A percentile compares a stretch with the other conserved stretches of the same genome.
These are phyloP conservation scores for Ips typographus DNA, from an alignment of 1,140 invertebrate genomes.

Conservation along the genomic window DNA sequence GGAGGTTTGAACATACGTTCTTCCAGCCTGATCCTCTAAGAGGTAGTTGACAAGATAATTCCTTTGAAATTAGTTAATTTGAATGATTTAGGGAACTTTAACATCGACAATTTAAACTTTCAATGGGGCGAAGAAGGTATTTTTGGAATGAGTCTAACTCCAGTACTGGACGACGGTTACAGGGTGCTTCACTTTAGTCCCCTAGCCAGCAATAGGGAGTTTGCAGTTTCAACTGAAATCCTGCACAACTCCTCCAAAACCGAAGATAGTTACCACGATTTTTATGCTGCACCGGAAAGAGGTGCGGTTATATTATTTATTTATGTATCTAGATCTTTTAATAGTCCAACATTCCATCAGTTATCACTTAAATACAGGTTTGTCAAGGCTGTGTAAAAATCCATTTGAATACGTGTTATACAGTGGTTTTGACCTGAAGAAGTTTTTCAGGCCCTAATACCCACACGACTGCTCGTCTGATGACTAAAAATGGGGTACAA, in stretches of 20 bases:
- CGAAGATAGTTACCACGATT: slow-evolving; percentile 70
- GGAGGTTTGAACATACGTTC: slow-evolving; percentile 73
- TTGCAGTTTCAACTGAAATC: slow-evolving; percentile 72
- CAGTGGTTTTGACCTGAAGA: no score
- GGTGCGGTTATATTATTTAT: slow-evolving; percentile 39
- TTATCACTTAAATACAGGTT: neutral
- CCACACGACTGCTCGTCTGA: slow-evolving; percentile 71
- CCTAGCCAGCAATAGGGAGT: slow-evolving; percentile 72
- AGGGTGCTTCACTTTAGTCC: slow-evolving; percentile 76
- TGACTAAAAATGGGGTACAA: slow-evolving; percentile 72
- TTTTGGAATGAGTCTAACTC: slow-evolving; percentile 74
- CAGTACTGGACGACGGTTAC: slow-evolving; percentile 63
- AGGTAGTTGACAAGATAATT: slow-evolving; percentile 48
- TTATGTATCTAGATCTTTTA: neutral
- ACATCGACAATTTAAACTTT: slow-evolving; percentile 76
- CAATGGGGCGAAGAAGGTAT: slow-evolving; percentile 79
- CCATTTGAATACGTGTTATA: no score
- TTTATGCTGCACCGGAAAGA: slow-evolving; percentile 64
- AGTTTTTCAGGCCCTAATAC: slow-evolving; percentile 54
- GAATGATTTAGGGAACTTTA: slow-evolving; percentile 59
- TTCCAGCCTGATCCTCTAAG: slow-evolving; percentile 76
- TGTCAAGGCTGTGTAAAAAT: neutral
- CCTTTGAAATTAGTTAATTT: neutral
- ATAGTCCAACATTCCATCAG: neutral
- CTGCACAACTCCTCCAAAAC: slow-evolving; percentile 67